Percentiles rank a stretch among this genome's conserved stretches.
These are phyloP conservation scores for Caenorhabditis wallacei DNA, from an alignment of 2,888 invertebrate species.

Conservation along the genomic window DNA sequence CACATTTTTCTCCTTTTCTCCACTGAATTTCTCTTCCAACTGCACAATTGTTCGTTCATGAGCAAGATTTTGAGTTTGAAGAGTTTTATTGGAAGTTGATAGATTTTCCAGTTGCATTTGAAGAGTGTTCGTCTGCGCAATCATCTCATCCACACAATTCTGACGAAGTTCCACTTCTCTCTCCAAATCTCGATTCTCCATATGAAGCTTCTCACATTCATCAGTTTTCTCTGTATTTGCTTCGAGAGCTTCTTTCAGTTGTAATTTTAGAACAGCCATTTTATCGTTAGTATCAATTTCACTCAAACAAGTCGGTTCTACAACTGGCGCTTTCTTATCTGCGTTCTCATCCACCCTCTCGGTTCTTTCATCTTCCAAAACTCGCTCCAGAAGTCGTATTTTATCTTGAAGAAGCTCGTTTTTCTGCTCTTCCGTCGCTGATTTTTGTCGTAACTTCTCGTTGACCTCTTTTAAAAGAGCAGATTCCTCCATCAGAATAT, in stretches of 20 bases:
- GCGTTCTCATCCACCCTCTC: background rate
- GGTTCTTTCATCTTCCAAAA: slow-evolving; percentile 15
- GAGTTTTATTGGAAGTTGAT: slow-evolving; percentile 10
- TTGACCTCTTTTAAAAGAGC: slow-evolving; percentile 63
- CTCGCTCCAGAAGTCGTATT: slow-evolving; percentile 5
- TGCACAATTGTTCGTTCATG: slow-evolving; percentile 50
- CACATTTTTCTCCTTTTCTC: slow-evolving; percentile 1
- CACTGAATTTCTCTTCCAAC: slow-evolving; percentile 35
- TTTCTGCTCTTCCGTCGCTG: slow-evolving; percentile 51
- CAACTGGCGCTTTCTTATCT: background rate
- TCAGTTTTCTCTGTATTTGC: slow-evolving; percentile 73
- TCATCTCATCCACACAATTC: slow-evolving; percentile 73
- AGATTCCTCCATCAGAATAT: slow-evolving; percentile 58
- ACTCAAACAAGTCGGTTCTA: background rate
- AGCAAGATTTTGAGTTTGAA: slow-evolving; percentile 27
- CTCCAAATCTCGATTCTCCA: slow-evolving; percentile 61
- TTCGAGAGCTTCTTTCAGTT: slow-evolving; percentile 69
- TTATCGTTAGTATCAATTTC: background rate
- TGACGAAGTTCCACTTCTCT: slow-evolving; percentile 67
- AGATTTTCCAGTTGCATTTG: slow-evolving; percentile 68
- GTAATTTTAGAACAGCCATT: slow-evolving; percentile 13
- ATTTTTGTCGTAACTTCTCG: slow-evolving; percentile 57
- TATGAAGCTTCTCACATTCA: slow-evolving; percentile 67
- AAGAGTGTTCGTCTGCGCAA: slow-evolving; percentile 70
- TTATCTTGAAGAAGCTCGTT: slow-evolving; percentile 39